Percentiles rank a stretch among this genome's conserved stretches.
phyloP scores from a whole-genome alignment of 2,113 vertebrate genomes.

The Hemiscyllium ocellatum region DNA sequence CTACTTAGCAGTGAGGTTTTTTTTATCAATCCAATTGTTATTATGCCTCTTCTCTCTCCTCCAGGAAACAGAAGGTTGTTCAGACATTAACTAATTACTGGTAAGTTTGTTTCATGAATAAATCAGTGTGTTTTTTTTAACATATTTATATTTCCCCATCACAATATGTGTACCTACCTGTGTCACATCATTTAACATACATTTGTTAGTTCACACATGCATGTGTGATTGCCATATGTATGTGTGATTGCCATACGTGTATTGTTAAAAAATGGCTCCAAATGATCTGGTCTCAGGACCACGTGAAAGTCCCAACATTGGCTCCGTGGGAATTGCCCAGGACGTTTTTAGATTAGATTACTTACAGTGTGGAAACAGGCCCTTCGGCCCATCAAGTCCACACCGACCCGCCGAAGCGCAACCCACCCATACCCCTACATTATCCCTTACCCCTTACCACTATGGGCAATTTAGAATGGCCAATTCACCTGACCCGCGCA shows the following conservation, averaged over 20 bases:
- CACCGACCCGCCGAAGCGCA: too few relatives aligned
- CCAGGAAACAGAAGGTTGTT: conserved; percentile 36
- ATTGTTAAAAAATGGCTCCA: not conserved
- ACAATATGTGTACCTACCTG: not conserved
- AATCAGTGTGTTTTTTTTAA: not conserved
- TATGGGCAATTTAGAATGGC: too few relatives aligned
- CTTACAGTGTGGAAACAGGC: too few relatives aligned
- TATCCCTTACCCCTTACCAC: too few relatives aligned
- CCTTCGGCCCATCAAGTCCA: too few relatives aligned
- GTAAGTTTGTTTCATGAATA: conserved; percentile 2
- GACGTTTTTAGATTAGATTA: too few relatives aligned
- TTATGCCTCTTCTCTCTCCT: not conserved
- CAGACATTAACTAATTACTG: conserved; percentile 30
- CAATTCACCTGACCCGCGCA: too few relatives aligned
- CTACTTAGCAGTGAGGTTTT: not conserved
- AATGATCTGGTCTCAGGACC: too few relatives aligned
- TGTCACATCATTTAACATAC: not conserved
- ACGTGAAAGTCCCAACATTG: too few relatives aligned
- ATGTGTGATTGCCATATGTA: not conserved
- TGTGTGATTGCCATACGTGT: not conserved
- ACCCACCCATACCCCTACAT: too few relatives aligned
- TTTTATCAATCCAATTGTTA: not conserved
- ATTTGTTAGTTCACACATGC: not conserved
- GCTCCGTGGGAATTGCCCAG: too few relatives aligned
- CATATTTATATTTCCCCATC: not conserved